Evolutionary conservation across 2,113 vertebrate genomes (phyloP), one percentile per base, ranked within the genome.

Genomic region (Apistogramma diplotaenia): DNA sequence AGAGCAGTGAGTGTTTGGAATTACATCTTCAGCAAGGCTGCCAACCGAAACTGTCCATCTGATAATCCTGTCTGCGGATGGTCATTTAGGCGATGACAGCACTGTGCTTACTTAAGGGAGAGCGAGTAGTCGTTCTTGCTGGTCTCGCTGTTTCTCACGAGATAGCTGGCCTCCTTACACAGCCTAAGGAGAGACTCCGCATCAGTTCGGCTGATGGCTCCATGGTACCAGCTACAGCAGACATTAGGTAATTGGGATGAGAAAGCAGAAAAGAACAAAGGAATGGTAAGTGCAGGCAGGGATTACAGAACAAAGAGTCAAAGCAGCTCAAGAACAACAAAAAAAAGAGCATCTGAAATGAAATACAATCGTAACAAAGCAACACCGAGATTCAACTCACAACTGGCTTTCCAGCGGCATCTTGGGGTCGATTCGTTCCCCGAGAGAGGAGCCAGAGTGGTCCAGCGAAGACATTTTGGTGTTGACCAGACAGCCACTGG

Each of bases 81-180:
- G 40, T 72, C 53, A 19, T 27, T 56, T 18, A 49, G 4, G 19
- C 25, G 65, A 81, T 29, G 15, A 65, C 23, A 16, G 27, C 8
- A 37, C 5, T 25, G 75, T 81, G 93, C 98, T 99, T 97, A 99
- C 98, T 99, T 99, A 81, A 99, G 96, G 29, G 98, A 99, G 83
- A 99, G 97, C 37, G 98, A 99, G 95, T 97, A 99, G 94, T 99
- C 98, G 0, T 99, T 97, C 94, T 99, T 99, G 96, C 96, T 97
- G 95, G 97, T 99, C 94, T 99, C 98, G 2, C 98, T 99, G 96
- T 99, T 98, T 87, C 98, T 96, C 87, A 99, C 98, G 93, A 99
- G 93, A 94, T 99, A 99, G 89, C 98, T 99, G 91, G 98, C 97
- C 90, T 99, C 98, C 90, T 98, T 98, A 94, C 98, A 99, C 86